Conservation (phyloP, 2,888 invertebrate species). For the Callyntrura guangdongensis region DNA sequence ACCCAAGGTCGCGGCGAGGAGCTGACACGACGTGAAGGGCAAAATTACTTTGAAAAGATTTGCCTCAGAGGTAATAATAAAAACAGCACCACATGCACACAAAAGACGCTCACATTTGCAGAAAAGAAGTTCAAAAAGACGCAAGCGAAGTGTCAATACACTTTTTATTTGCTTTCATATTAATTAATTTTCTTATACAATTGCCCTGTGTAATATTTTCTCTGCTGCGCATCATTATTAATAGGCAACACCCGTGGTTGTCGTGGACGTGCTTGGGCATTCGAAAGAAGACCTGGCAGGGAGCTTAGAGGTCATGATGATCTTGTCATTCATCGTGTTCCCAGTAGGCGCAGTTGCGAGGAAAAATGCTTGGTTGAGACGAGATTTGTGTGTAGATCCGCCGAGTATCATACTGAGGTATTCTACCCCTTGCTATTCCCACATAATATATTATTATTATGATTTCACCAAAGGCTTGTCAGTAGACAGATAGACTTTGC, state of each 20-base stretch:
- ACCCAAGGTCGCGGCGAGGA: conserved; percentile 86
- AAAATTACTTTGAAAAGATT: conserved; percentile 87
- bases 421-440: background rate
- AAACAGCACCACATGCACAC: background rate
- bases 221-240: conserved; percentile 38
- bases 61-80: conserved; percentile 86
- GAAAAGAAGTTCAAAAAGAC: background rate
- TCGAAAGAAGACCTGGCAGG: conserved; percentile 87
- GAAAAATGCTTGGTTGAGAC: conserved; percentile 86
- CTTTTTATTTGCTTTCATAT: conserved; percentile 15
- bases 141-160: background rate
- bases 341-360: conserved; percentile 87
- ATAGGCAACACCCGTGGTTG: conserved; percentile 85
- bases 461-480: conserved; percentile 25
- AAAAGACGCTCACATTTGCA: background rate
- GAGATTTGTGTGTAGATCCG: conserved; percentile 86
- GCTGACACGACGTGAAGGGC: conserved; percentile 86
- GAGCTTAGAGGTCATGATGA: conserved; percentile 87
- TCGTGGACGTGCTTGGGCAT: conserved; percentile 86
- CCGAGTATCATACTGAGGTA: conserved; percentile 87
- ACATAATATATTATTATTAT: background rate
- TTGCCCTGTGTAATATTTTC: conserved; percentile 3
- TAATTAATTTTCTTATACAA: conserved; percentile 39
- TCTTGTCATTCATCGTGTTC: conserved; percentile 86
- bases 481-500: background rate